Evolutionary conservation across 2,113 vertebrate species (phyloP), one percentile per base, ranked within the genome.

Genomic region (Arenaria interpres): DNA sequence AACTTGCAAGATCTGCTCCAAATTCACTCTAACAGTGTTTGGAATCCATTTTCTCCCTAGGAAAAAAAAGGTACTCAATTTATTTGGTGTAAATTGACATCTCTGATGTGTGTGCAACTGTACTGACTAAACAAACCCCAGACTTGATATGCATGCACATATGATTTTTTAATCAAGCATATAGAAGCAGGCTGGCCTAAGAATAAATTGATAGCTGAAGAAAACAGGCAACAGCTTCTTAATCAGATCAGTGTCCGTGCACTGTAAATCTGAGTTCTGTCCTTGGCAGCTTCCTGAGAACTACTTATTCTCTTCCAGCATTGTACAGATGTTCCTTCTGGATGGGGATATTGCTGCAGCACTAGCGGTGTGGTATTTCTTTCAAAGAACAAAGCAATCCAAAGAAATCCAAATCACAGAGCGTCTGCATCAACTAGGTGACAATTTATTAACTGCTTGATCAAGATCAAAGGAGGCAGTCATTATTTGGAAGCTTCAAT

Each of bases 161-260:
- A 56, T 2, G 27, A 88, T 75, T 83, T 86, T 37, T 76, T 73
- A 83, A 92, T 62, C 67, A 92, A 90, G 85, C 75, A 41, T 28
- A 28, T 24, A 88, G 33, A 90, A 88, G 48, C 57, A 75, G 85
- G 27, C 71, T 95, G 78, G 75, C 57, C 10, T 88, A 79, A 76
- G 75, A 90, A 95, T 64, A 93, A 90, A 85, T 30, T 48, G 24
- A 94, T 35, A 67, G 48, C 48, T 73, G 53, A 91, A 93, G 53
- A 94, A 78, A 95, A 94, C 17, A 73, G 43, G 23, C 41, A 84
- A 89, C 33, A 91, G 48, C 43, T 64, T 74, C 27, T 85, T 71
- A 96, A 92, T 78, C 66, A 67, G 76, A 91, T 51, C 51, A 51
- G 56, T 63, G 48, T 48, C 77, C 50, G 20, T 12, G 19, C 46